phyloP scores from a whole-genome alignment of 1,140 invertebrate genomes.

The Streblospio benedicti region DNA sequence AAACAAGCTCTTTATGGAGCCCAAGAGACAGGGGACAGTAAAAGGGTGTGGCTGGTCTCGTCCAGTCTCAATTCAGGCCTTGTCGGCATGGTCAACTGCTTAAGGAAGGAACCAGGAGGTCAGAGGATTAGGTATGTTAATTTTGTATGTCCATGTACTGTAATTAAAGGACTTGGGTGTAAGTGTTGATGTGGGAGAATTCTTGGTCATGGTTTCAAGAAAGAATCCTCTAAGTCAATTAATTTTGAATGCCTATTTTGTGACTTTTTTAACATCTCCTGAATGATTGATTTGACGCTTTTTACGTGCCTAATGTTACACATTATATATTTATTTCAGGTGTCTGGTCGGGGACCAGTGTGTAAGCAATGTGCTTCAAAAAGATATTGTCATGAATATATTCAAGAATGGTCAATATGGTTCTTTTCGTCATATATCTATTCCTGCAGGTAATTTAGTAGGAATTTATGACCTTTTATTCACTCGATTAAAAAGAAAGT shows the following conservation, averaged over 20 bases:
- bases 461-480: background rate
- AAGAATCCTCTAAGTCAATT: no score
- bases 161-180: no score
- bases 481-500: background rate
- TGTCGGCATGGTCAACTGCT: conserved; percentile 78
- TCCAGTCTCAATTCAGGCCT: conserved; percentile 55
- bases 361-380: no score
- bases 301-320: no score
- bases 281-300: no score
- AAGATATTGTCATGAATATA: conserved; percentile 77
- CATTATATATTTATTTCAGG: no score
- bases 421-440: conserved; percentile 65
- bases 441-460: conserved; percentile 38
- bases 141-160: background rate
- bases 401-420: conserved; percentile 72
- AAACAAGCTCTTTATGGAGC: conserved; percentile 55
- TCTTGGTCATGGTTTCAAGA: background rate
- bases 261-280: no score
- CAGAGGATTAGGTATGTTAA: conserved; percentile 58
- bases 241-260: no score
- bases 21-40: conserved; percentile 43
- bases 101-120: conserved; percentile 74
- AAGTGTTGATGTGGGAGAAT: no score
- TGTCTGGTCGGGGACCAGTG: no score
- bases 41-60: conserved; percentile 41